These are phyloP conservation scores for Trichosurus vulpecula DNA, from an alignment of 2,797 vertebrate genomes.

Conservation along the genomic window DNA sequence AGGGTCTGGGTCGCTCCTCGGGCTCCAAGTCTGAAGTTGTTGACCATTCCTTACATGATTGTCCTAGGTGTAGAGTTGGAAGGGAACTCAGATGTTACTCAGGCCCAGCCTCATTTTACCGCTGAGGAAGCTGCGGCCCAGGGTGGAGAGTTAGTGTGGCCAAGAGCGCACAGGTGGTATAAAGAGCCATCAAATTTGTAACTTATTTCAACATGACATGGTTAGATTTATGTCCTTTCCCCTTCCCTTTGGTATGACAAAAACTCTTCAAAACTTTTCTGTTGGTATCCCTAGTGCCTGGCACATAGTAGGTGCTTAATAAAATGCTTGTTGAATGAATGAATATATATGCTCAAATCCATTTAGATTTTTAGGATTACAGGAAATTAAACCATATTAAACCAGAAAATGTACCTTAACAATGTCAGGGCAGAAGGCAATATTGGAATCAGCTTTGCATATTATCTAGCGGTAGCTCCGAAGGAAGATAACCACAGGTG, in stretches of 20 bases:
- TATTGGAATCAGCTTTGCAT: constrained; percentile 16
- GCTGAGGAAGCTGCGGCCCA: too few relatives aligned
- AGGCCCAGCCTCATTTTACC: not conserved
- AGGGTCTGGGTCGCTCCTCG: not conserved
- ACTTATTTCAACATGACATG: not conserved
- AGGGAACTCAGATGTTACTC: not conserved
- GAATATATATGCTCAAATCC: not conserved
- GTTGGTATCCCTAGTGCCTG: not conserved
- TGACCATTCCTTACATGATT: not conserved
- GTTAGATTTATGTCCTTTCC: not conserved
- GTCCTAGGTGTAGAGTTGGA: not conserved
- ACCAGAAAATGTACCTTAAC: not conserved
- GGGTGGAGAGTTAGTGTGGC: not conserved
- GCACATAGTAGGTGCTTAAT: not conserved
- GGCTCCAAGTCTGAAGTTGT: too few relatives aligned
- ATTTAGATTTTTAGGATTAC: constrained; percentile 59
- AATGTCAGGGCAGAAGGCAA: not conserved
- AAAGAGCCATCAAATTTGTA: not conserved
- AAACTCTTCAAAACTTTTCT: not conserved
- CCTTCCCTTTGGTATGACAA: not conserved
- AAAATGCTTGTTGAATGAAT: not conserved
- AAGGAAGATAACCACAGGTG: constrained; percentile 2
- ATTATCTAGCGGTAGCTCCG: constrained; percentile 31
- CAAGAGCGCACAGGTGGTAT: not conserved
- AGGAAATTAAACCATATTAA: constrained; percentile 29